Evolutionary conservation across 1,140 invertebrate genomes (phyloP), one percentile per base, ranked within the genome.

Genomic region (Drosophila repleta): DNA sequence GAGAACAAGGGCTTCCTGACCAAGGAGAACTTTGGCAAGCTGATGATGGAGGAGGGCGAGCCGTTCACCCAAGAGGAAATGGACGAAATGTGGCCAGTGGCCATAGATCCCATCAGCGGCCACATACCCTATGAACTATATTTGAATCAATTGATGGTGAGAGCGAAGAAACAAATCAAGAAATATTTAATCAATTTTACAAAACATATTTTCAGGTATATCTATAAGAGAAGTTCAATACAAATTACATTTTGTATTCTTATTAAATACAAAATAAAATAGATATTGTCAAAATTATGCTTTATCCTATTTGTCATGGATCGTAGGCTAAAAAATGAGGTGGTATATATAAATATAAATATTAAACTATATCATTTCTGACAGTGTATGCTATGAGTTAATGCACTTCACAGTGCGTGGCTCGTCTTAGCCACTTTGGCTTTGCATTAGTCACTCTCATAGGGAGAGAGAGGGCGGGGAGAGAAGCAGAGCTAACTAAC

Each of bases 71-170:
- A 95, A 90, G 96, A 98, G 90, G 97, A 98, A 93, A 93, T 97
- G 48, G 96, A 97, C 56, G 97, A 98, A 92, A 98, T 98, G 97
- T 95, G 98, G 92, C 94, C 95, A 51, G 94, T 95, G 35, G 96
- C 96, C 1, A 93, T 97, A 37, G 96, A 98, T 92, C 94, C 95
- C 10, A 94, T 96, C 21, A 96, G 96, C 32, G 94, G 95, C 46
- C 95, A 93, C 63, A 95, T 98, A 74, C 95, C 96, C 41, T 98
- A 97, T 89, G 96, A 97, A 84, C 94, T 95, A 82, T 95, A 95
- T 87, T 94, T 96, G 49, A 95, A 96, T 92, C 93, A 95, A 79
- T 90, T 96, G 17, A 95, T 96, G 93, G 95, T 95, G 92, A 76
- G 92, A 21, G 10, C 0, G 8, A 13, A 11, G 8, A 13, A 11